Evolutionary conservation across 2,113 vertebrate species (phyloP).

Genomic region (Stegastes partitus): DNA sequence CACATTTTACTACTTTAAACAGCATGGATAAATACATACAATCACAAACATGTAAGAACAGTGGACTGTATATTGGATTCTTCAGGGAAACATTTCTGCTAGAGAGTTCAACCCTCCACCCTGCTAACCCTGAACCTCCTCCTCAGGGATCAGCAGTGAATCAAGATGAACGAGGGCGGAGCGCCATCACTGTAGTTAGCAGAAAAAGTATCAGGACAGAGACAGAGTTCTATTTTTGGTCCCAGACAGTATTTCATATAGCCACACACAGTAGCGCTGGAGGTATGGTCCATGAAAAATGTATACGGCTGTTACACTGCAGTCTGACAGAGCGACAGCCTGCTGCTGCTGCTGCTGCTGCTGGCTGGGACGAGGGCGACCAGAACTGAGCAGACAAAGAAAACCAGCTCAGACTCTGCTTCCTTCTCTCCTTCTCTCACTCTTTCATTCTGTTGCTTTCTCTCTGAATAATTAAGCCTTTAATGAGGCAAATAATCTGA

Average conservation of each 20-base stretch:
- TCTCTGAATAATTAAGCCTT: slow-evolving; percentile 30
- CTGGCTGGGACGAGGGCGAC: slow-evolving; percentile 17
- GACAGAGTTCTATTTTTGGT: slow-evolving; percentile 62
- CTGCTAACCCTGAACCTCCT: slow-evolving; percentile 21
- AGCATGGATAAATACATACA: no score
- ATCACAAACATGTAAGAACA: not conserved
- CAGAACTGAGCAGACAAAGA: slow-evolving; percentile 2
- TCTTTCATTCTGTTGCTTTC: not conserved
- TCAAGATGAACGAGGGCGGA: slow-evolving; percentile 7
- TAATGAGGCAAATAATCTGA: slow-evolving; percentile 53
- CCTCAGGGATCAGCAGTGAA: slow-evolving; percentile 31
- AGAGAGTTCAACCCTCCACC: not conserved
- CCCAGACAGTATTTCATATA: slow-evolving; percentile 59
- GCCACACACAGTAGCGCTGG: slow-evolving; percentile 22
- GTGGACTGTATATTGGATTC: not conserved
- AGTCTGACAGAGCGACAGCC: slow-evolving; percentile 39
- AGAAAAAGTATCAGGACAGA: slow-evolving; percentile 43
- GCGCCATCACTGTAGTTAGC: slow-evolving; percentile 6
- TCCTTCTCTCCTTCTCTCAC: not conserved
- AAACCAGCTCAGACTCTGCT: slow-evolving; percentile 1
- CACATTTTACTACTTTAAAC: no score
- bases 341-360: slow-evolving; percentile 28
- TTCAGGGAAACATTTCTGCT: not conserved
- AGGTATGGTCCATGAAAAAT: slow-evolving; percentile 70
- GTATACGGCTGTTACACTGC: slow-evolving; percentile 50